Conservation (phyloP, 2,888 invertebrate species). For the Gastrophysa polygoni region DNA sequence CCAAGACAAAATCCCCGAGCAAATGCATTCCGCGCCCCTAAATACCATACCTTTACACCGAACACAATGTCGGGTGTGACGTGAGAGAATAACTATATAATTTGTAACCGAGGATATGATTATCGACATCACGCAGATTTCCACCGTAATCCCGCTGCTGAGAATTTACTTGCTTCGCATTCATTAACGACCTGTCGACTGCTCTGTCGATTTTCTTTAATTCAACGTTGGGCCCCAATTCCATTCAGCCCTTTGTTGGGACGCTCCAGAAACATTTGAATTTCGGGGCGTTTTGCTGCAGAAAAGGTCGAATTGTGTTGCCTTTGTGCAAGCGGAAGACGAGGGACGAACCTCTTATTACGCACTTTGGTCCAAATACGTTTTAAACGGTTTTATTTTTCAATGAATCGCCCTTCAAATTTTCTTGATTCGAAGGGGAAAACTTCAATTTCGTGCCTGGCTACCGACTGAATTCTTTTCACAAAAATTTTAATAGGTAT, state of each 20-base stretch:
- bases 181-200: slow-evolving; percentile 32
- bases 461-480: background rate
- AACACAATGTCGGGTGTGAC: slow-evolving; percentile 33
- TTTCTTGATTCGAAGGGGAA: slow-evolving; percentile 13
- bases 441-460: slow-evolving; percentile 9
- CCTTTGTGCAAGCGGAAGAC: slow-evolving; percentile 23
- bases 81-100: slow-evolving; percentile 39
- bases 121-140: slow-evolving; percentile 35
- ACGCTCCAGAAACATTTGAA: slow-evolving; percentile 50
- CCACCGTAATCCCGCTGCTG: slow-evolving; percentile 37
- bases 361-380: slow-evolving; percentile 34
- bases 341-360: slow-evolving; percentile 28
- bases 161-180: slow-evolving; percentile 34
- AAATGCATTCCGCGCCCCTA: slow-evolving; percentile 52
- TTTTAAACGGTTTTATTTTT: slow-evolving; percentile 35
- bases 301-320: slow-evolving; percentile 26
- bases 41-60: slow-evolving; percentile 40
- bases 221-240: slow-evolving; percentile 45
- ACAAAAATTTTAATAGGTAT: background rate
- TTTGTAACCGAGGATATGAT: slow-evolving; percentile 42
- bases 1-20: slow-evolving; percentile 35
- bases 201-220: slow-evolving; percentile 49
- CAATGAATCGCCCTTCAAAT: slow-evolving; percentile 25
- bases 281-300: slow-evolving; percentile 46
- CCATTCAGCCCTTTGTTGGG: slow-evolving; percentile 48